Evolutionary conservation across 2,113 vertebrate species (phyloP).

Genomic region (Typhlomys cinereus): DNA sequence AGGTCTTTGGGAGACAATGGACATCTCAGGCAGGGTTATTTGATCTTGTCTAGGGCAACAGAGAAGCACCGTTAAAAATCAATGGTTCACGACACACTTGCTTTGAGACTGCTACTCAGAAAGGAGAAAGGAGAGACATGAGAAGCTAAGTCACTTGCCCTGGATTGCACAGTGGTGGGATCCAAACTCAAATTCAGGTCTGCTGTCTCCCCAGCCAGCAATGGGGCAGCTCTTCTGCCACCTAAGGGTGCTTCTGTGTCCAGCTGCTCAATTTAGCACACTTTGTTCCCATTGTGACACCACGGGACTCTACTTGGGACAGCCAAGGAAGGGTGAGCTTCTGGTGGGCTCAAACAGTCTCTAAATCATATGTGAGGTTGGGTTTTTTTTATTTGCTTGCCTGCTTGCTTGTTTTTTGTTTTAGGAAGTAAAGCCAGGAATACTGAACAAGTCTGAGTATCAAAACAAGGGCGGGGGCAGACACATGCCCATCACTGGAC

Average conservation of each 20-base stretch:
- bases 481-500: background rate
- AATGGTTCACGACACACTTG: background rate
- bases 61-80: background rate
- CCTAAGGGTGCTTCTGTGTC: background rate
- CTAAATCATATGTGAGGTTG: background rate
- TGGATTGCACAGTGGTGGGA: background rate
- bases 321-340: background rate
- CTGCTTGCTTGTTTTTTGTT: too few relatives aligned
- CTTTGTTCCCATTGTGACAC: conserved; percentile 4
- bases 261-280: background rate
- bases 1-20: background rate
- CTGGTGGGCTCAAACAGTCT: background rate
- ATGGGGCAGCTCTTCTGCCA: background rate
- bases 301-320: background rate
- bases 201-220: background rate
- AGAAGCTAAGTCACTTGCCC: background rate
- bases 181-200: background rate
- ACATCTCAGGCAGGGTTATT: background rate
- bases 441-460: background rate
- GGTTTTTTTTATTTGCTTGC: too few relatives aligned
- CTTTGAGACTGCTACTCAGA: background rate
- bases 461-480: background rate
- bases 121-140: background rate
- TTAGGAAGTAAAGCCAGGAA: background rate
- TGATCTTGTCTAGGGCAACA: background rate